Evolutionary conservation across 2,888 invertebrate species (phyloP), one percentile per base, ranked within the genome.

Genomic region (Cylindroiulus punctatus): DNA sequence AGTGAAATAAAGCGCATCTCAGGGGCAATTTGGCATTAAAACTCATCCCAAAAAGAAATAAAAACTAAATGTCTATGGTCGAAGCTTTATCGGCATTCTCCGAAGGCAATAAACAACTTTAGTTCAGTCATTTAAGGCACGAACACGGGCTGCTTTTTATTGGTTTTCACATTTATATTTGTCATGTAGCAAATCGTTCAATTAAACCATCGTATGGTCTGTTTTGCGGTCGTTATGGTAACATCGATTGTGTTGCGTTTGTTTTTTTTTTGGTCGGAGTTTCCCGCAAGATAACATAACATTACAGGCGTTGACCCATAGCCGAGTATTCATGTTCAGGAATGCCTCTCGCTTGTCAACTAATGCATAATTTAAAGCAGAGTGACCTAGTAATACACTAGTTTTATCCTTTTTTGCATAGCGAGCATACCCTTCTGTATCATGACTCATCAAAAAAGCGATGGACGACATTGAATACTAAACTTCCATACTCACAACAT

Each of bases 161-260:
- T 76, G 76, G 76, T 76, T 76, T 76, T 76, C 76, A 76, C 76
- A 76, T 76, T 76, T 76, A 30, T 76, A 76, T 76, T 76, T 76
- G 76, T 76, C 76, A 76, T 76, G 76, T 76, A 76, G 76, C 76
- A 76, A 76, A 76, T 76, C 76, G 76, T 76, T 76, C 76, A 76
- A 76, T 76, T 76, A 76, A 76, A 76, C 76, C 76, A 30, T 76
- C 76, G 76, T 30, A 76, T 30, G 76, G 76, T 76, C 76, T 76
- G 76, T 76, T 76, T 76, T 76, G 76, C 76, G 76, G 76, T 76
- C 76, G 76, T 76, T 76, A 76, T 76, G 76, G 76, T 76, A 76
- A 76, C 76, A 76, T 76, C 76, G 76, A 76, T 76, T 76, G 76
- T 76, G 10, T 76, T 76, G 76, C 30, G 57, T 57, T 57, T 30